phyloP scores from a whole-genome alignment of 2,888 invertebrate genomes.

The Eupithecia subfuscata region DNA sequence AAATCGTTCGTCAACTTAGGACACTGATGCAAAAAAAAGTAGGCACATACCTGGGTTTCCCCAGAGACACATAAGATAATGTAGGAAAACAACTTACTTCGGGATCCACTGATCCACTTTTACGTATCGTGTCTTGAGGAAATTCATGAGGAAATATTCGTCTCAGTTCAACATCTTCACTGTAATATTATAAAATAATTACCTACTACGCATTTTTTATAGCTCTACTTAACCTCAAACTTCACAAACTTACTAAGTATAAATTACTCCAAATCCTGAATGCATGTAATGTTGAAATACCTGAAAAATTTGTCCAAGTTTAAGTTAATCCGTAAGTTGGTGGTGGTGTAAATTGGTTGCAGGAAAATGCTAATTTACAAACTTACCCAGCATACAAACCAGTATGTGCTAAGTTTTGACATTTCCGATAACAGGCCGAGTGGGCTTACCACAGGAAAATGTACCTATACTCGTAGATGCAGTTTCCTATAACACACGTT shows the following conservation, averaged over 20 bases:
- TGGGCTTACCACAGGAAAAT: slow-evolving; percentile 16
- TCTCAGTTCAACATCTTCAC: slow-evolving; percentile 76
- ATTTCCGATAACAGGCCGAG: slow-evolving; percentile 28
- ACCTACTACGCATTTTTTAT: neutral
- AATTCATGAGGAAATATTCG: slow-evolving; percentile 76
- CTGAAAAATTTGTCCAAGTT: slow-evolving; percentile 47
- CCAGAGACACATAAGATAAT: neutral
- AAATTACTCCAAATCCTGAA: slow-evolving; percentile 59
- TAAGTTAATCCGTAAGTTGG: neutral
- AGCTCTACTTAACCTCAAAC: neutral
- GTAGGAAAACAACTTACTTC: slow-evolving; percentile 61
- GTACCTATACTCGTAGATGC: slow-evolving; percentile 13
- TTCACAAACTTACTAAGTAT: slow-evolving; percentile 70
- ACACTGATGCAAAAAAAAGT: no score
- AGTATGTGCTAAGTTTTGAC: slow-evolving; percentile 39
- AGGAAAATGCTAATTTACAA: slow-evolving; percentile 9
- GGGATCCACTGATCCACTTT: slow-evolving; percentile 66
- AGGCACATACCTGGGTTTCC: neutral
- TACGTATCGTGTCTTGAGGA: slow-evolving; percentile 71
- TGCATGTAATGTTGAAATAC: slow-evolving; percentile 53
- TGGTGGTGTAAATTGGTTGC: no score
- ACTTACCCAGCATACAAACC: slow-evolving; percentile 42
- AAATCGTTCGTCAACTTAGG: no score
- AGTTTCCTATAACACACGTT: slow-evolving; percentile 26
- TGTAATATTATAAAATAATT: slow-evolving; percentile 46